Evolutionary conservation across 1,140 invertebrate species (phyloP).

Genomic region (roundworm (Caenorhabditis elegans)): DNA sequence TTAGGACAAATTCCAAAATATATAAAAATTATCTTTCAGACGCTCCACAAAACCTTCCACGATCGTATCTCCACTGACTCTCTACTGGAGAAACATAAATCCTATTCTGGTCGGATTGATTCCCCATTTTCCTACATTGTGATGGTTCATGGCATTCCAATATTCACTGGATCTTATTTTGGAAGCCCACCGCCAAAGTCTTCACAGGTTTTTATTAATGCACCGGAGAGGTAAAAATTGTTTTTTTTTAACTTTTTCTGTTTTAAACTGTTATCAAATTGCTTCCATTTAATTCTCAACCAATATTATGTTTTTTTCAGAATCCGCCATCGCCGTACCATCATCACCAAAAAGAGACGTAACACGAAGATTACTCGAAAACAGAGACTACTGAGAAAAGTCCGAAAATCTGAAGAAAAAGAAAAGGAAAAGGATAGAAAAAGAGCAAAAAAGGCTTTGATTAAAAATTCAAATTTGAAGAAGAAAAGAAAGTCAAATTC

Average conservation of each 20-base stretch:
- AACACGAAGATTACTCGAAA: background rate
- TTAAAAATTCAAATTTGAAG: no score
- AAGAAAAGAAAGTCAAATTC: background rate
- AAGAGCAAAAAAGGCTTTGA: background rate
- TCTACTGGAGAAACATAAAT: background rate
- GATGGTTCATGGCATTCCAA: background rate
- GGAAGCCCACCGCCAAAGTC: background rate
- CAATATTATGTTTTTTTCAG: background rate
- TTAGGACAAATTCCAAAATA: no score
- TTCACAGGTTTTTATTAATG: background rate
- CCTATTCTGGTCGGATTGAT: background rate
- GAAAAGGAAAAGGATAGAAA: conserved; percentile 6
- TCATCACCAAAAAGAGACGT: background rate
- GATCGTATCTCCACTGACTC: background rate
- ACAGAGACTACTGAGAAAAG: background rate
- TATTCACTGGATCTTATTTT: background rate
- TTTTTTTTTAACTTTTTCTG: no score
- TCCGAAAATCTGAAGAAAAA: background rate
- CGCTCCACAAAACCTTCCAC: background rate
- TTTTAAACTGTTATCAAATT: no score
- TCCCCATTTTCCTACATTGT: background rate
- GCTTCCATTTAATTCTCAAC: no score
- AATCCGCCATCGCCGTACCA: background rate
- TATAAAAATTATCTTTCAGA: background rate
- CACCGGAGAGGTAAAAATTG: background rate